A percentile compares a stretch with the other conserved stretches of the same genome.
Evolutionary conservation across 2,113 vertebrate genomes (phyloP).

Genomic region (Anguilla rostrata): DNA sequence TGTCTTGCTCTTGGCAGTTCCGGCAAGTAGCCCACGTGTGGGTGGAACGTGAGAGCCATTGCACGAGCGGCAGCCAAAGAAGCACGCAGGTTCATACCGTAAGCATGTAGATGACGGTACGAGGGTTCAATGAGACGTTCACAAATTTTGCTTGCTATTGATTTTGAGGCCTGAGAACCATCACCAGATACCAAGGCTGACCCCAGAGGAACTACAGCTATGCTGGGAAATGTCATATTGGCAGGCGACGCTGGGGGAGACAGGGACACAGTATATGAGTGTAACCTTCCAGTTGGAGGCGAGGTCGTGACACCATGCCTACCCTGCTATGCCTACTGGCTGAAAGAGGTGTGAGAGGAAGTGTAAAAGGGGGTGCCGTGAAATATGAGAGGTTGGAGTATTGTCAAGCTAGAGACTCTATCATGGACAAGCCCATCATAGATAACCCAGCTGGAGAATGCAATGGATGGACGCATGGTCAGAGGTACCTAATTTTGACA

Average conservation of each 20-base stretch:
- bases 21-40: background rate
- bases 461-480: background rate
- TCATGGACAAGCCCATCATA: constrained; percentile 31
- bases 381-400: constrained; percentile 48
- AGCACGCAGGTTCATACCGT: too few relatives aligned
- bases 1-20: background rate
- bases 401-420: constrained; percentile 30
- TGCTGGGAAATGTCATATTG: background rate
- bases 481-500: background rate
- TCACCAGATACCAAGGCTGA: background rate
- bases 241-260: background rate
- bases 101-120: too few relatives aligned
- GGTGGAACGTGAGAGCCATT: background rate
- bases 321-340: background rate
- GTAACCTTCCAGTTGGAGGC: background rate
- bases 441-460: background rate
- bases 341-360: background rate
- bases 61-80: background rate
- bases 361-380: constrained; percentile 16
- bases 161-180: background rate
- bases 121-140: too few relatives aligned
- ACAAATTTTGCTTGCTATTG: too few relatives aligned
- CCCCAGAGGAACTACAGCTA: constrained; percentile 3
- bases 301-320: background rate
- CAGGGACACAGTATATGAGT: background rate